Percentiles rank a stretch among this genome's conserved stretches.
These are phyloP conservation scores for Polia nebulosa DNA, from an alignment of 2,888 invertebrate species.

Conservation along the genomic window DNA sequence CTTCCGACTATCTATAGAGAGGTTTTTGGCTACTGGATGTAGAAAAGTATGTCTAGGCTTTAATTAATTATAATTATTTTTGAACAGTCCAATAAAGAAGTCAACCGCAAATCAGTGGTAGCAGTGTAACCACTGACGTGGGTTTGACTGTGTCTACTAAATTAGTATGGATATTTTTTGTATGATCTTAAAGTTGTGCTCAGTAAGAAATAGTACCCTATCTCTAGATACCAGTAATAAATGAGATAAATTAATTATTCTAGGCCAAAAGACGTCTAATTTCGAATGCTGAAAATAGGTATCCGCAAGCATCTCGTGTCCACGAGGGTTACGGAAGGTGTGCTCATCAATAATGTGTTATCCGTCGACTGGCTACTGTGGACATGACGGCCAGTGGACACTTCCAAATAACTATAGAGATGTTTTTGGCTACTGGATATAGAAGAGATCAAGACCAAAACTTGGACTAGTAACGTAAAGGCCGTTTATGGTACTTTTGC, in stretches of 20 bases:
- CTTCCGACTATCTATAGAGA: slow-evolving; percentile 38
- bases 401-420: slow-evolving; percentile 37
- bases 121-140: too few species aligned
- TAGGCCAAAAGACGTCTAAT: neutral
- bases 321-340: slow-evolving; percentile 56
- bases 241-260: too few species aligned
- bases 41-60: neutral
- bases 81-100: neutral
- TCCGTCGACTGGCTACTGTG: slow-evolving; percentile 79
- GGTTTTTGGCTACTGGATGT: neutral
- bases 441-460: too few species aligned
- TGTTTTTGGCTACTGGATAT: too few species aligned
- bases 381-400: slow-evolving; percentile 70
- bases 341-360: slow-evolving; percentile 81
- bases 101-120: neutral
- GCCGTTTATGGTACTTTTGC: too few species aligned
- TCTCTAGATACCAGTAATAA: too few species aligned
- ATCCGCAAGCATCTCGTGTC: slow-evolving; percentile 61
- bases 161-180: neutral
- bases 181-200: neutral
- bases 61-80: neutral
- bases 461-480: too few species aligned
- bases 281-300: neutral
- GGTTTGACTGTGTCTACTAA: too few species aligned
- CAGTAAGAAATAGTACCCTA: neutral